Conservation (phyloP, 2,888 invertebrate genomes). For the Corythucha ciliata region DNA sequence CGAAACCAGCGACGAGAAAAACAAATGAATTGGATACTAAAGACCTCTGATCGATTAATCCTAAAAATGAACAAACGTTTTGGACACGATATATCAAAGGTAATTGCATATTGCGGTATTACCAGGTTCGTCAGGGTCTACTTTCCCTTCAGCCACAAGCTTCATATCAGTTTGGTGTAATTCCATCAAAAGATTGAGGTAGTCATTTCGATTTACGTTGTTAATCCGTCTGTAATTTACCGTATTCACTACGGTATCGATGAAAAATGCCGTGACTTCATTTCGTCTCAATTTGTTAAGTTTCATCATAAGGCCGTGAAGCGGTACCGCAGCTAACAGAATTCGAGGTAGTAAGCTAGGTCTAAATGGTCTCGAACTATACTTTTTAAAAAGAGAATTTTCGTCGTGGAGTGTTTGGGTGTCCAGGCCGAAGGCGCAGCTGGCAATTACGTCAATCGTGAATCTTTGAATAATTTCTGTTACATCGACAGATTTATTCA, state of each 20-base stretch:
- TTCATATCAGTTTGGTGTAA: not conserved
- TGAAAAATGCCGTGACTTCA: not conserved
- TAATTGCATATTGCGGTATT: too few relatives aligned
- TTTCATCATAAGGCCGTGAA: too few relatives aligned
- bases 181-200: constrained; percentile 3
- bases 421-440: constrained; percentile 20
- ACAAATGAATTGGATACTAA: constrained; percentile 43
- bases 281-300: constrained; percentile 6
- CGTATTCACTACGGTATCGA: not conserved
- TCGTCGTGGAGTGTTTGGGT: constrained; percentile 16
- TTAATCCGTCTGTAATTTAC: not conserved
- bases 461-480: constrained; percentile 15
- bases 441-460: constrained; percentile 19
- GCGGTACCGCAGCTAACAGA: constrained; percentile 9
- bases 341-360: constrained; percentile 5
- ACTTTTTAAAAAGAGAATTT: constrained; percentile 9
- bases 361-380: constrained; percentile 3
- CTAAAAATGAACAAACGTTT: not conserved
- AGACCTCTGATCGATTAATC: not conserved
- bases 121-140: not conserved
- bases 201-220: not conserved
- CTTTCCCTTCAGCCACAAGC: not conserved
- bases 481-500: not conserved
- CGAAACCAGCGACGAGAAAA: constrained; percentile 53
- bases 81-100: too few relatives aligned